Percentiles rank a stretch among this genome's conserved stretches.
Evolutionary conservation across 2,113 vertebrate genomes (phyloP).

Genomic region (Globicephala melas): DNA sequence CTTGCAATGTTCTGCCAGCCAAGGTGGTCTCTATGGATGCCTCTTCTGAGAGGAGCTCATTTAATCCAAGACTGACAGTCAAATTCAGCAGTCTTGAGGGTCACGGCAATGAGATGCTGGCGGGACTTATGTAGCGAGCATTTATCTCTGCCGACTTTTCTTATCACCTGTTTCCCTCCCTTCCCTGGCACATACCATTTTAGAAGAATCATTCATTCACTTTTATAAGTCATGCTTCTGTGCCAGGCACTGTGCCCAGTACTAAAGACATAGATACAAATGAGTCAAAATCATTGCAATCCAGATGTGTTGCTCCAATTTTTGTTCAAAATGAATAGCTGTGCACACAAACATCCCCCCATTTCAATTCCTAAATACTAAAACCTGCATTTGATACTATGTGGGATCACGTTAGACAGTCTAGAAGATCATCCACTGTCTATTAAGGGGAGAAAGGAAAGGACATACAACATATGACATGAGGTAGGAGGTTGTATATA

Average conservation of each 20-base stretch:
- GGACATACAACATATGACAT: neutral
- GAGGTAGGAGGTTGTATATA: neutral
- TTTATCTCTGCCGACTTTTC: neutral
- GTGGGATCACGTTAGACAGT: neutral
- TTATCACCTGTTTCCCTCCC: neutral
- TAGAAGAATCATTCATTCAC: neutral
- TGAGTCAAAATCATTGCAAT: neutral
- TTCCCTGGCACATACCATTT: neutral
- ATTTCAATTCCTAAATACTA: neutral
- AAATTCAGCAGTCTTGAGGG: neutral
- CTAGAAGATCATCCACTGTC: neutral
- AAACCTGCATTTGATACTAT: neutral
- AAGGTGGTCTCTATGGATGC: neutral
- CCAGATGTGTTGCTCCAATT: neutral
- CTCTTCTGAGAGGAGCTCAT: neutral
- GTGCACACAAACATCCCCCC: neutral
- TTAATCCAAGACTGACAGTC: neutral
- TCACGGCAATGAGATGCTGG: neutral
- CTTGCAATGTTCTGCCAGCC: neutral
- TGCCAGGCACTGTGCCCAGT: neutral
- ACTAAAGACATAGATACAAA: neutral
- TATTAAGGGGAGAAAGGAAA: neutral
- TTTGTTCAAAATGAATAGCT: neutral
- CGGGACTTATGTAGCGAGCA: neutral
- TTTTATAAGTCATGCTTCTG: neutral